A percentile compares a stretch with the other conserved stretches of the same genome.
phyloP scores from a whole-genome alignment of 2,113 vertebrate genomes.

The Ginglymostoma cirratum region DNA sequence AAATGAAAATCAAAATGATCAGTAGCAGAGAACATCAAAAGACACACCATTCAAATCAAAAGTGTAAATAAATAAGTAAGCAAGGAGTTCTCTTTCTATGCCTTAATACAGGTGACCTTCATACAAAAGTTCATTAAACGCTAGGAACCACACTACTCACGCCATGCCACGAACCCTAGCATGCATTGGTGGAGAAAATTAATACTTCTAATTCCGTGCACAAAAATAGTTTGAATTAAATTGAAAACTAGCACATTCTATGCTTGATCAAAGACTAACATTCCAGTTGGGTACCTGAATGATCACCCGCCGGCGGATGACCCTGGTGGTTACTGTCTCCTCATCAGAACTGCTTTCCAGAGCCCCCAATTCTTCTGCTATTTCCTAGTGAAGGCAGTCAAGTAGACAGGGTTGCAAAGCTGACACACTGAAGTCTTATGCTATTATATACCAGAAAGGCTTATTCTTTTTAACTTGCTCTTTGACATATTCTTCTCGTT shows the following conservation, averaged over 20 bases:
- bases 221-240: not conserved
- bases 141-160: not conserved
- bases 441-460: not conserved
- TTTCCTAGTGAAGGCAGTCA: conserved; percentile 75
- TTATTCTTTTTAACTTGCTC: not conserved
- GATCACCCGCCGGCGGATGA: conserved; percentile 85
- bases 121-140: not conserved
- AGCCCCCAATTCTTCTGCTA: conserved; percentile 79
- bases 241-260: conserved; percentile 12
- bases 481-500: not conserved
- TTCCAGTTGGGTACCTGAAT: conserved; percentile 75
- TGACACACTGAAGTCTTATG: not conserved
- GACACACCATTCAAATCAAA: not conserved
- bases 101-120: not conserved
- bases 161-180: not conserved
- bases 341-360: conserved; percentile 85
- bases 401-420: conserved; percentile 44
- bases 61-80: not conserved
- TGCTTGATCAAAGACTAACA: conserved; percentile 11
- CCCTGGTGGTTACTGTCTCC: conserved; percentile 85
- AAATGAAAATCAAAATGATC: not conserved
- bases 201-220: not conserved
- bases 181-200: not conserved
- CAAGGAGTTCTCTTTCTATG: not conserved
- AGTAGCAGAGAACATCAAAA: not conserved